Evolutionary conservation across 1,140 invertebrate genomes (phyloP).

Genomic region (Amyelois transitella): DNA sequence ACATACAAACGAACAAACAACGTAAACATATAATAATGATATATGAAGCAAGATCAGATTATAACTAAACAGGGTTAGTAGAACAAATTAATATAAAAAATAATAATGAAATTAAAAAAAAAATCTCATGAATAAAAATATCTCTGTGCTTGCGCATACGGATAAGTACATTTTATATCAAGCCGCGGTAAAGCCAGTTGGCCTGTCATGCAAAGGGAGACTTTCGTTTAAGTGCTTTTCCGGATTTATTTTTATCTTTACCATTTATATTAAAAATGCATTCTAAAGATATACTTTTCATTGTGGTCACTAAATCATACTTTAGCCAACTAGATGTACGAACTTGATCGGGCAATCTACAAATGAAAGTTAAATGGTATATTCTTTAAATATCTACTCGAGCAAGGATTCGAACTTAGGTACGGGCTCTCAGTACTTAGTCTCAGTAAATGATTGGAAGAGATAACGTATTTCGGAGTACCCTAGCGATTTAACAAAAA

Average conservation of each 20-base stretch:
- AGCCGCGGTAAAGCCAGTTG: constrained; percentile 26
- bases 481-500: not conserved
- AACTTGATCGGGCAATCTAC: too few species aligned
- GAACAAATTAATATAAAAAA: not conserved
- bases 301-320: too few species aligned
- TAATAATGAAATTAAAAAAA: not conserved
- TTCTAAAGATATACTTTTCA: too few species aligned
- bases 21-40: constrained; percentile 33
- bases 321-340: too few species aligned
- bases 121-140: not conserved
- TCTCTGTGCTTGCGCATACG: not conserved
- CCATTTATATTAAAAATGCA: too few species aligned
- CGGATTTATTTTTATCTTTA: too few species aligned
- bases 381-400: too few species aligned
- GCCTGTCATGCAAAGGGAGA: constrained; percentile 17
- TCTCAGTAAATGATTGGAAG: not conserved
- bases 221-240: too few species aligned
- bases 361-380: too few species aligned
- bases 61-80: not conserved
- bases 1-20: constrained; percentile 52
- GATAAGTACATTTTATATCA: constrained; percentile 8
- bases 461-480: not conserved
- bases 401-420: not conserved
- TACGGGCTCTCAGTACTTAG: not conserved
- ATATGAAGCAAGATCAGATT: constrained; percentile 24